A percentile compares a stretch with the other conserved stretches of the same genome.
Evolutionary conservation across 2,113 vertebrate species (phyloP).

Genomic region (Eudorcas thomsonii): DNA sequence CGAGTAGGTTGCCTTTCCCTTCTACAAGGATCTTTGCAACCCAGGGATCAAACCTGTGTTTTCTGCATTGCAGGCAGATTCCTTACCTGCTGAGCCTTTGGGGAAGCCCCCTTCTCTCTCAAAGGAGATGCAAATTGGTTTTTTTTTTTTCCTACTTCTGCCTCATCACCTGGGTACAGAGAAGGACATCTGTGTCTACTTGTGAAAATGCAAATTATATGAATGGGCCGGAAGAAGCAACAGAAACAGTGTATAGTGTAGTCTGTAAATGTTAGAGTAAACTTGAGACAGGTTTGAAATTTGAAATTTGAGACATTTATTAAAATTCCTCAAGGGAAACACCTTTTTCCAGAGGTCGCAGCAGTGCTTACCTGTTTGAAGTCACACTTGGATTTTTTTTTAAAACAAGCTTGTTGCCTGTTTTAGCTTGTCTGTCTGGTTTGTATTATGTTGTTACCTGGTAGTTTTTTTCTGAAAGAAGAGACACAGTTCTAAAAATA

Average conservation of each 20-base stretch:
- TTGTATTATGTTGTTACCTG: neutral
- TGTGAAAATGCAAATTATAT: slow-evolving; percentile 38
- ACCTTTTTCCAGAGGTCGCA: neutral
- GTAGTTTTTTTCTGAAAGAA: neutral
- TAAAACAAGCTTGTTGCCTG: neutral
- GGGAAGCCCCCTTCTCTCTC: neutral
- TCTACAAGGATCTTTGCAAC: neutral
- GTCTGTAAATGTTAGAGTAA: neutral
- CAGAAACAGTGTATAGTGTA: neutral
- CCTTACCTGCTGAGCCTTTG: neutral
- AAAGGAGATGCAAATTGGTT: neutral
- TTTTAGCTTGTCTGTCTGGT: neutral
- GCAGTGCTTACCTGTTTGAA: neutral
- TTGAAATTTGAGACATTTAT: neutral
- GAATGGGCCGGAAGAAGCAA: neutral
- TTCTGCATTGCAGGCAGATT: neutral
- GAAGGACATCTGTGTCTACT: neutral
- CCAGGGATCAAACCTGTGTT: neutral
- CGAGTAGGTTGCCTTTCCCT: neutral
- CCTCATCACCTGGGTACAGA: neutral
- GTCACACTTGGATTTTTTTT: neutral
- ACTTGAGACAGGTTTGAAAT: neutral
- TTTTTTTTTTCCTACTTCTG: neutral
- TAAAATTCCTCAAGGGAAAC: slow-evolving; percentile 11
- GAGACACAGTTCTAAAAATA: slow-evolving; percentile 25